Percentiles rank a stretch among this genome's conserved stretches.
These are phyloP conservation scores for Frankliniella intonsa DNA, from an alignment of 2,888 invertebrate species.

Conservation along the genomic window DNA sequence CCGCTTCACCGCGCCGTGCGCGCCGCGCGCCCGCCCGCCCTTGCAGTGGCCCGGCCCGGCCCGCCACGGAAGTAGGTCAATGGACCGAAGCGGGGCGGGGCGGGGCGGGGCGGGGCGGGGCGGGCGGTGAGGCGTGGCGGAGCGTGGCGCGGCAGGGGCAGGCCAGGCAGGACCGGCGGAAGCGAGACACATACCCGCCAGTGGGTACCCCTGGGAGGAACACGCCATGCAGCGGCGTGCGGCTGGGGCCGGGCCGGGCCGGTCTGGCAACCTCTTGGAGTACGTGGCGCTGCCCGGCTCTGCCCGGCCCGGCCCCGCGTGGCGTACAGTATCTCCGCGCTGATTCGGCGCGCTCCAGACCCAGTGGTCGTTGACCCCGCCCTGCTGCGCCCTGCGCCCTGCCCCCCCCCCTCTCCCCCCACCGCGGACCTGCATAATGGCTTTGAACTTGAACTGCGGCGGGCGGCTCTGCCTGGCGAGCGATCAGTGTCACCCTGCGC, in stretches of 20 bases:
- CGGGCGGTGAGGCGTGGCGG: not conserved
- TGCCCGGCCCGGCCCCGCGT: not conserved
- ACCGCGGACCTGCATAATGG: not conserved
- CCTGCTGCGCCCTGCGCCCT: not conserved
- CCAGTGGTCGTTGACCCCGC: not conserved
- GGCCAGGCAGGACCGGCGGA: too few relatives aligned
- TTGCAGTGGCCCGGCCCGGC: not conserved
- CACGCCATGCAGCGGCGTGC: not conserved
- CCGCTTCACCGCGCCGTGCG: not conserved
- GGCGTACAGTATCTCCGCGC: not conserved
- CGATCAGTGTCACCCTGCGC: not conserved
- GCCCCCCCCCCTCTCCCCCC: too few relatives aligned
- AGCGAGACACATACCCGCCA: not conserved
- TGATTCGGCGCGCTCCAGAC: not conserved
- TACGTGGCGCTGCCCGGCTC: not conserved
- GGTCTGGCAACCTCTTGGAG: not conserved
- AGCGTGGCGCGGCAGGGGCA: too few relatives aligned
- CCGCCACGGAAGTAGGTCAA: not conserved
- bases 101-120: not conserved
- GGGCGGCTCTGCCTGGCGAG: not conserved
- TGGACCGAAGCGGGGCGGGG: not conserved
- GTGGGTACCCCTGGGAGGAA: not conserved
- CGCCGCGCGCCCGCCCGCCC: not conserved
- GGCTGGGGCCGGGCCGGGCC: not conserved
- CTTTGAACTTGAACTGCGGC: not conserved